Evolutionary conservation across 1,140 invertebrate genomes (phyloP), one percentile per base, ranked within the genome.

Genomic region (Caenorhabditis briggsae): DNA sequence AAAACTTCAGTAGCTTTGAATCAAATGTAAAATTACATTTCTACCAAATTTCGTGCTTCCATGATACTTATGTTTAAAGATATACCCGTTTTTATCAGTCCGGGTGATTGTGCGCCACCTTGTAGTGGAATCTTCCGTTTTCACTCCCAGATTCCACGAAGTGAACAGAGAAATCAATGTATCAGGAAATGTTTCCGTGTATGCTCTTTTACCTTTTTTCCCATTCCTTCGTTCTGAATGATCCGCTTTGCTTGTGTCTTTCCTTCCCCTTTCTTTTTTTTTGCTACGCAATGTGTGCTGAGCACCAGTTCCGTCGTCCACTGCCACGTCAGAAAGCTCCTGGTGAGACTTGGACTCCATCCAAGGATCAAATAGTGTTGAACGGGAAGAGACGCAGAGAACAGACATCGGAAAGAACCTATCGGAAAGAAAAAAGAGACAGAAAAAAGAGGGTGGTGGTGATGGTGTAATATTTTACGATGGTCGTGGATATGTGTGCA

Each of bases 401-500:
- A 61, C 18, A 25, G 59, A 61, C 59, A 61, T 53, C 11, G 11
- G 6, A 61, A 33, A 33, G 33, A 25, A 61, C 59, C 25, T 23
- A 61, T 78, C 46, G 70, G 43, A 50, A 50, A 25, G 11, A 48
- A 78, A 70, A 48, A 50, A 61, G 59, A 61, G 9, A 61, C 20
- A n/a, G 59, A 25, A 61, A 61, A 61, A 61, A 61, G 5, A 23
- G n/a, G 46, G 33, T 53, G 70, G 59, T 50, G 20, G 43, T 12
- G 20, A 23, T n/a, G 70, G 70, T 78, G 70, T 78, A 78, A 78
- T 50, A 78, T 78, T 78, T 78, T 78, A 78, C 23, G 70, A 78
- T 78, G 46, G 46, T 50, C 46, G 46, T 41, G 14, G 33, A 46
- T 16, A 5, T 43, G 18, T 43, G 20, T 70, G 70, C 70, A 78